Conservation (phyloP, 2,113 vertebrate species). For the Puma concolor region DNA sequence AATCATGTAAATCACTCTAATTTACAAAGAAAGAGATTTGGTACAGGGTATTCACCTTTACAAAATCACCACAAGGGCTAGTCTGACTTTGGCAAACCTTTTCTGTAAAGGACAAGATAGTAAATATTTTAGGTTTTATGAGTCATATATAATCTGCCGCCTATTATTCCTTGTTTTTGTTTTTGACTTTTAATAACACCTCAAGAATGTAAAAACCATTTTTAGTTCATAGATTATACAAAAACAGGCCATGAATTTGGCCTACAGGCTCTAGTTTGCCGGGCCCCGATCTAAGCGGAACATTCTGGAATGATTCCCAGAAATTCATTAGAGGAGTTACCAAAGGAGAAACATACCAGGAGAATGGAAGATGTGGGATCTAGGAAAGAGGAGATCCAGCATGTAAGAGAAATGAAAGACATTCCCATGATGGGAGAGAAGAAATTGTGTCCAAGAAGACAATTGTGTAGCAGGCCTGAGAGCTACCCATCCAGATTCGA, state of each 20-base stretch:
- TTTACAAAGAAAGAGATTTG: neutral
- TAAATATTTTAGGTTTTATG: neutral
- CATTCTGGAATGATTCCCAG: slow-evolving; percentile 23
- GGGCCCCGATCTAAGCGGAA: neutral
- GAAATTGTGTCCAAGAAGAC: neutral
- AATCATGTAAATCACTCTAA: neutral
- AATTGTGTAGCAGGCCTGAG: neutral
- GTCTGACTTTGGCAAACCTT: neutral
- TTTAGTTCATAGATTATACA: neutral
- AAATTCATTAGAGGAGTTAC: slow-evolving; percentile 1
- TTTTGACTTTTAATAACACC: neutral
- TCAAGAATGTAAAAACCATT: neutral
- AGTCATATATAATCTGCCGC: neutral
- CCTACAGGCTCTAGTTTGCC: neutral
- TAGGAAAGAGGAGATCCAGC: neutral
- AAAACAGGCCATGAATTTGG: neutral
- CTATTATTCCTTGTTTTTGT: neutral
- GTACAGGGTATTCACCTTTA: neutral
- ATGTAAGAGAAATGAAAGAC: neutral
- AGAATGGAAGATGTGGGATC: neutral
- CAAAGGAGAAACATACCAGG: neutral
- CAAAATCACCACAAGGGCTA: neutral
- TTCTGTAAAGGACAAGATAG: neutral
- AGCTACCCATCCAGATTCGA: neutral
- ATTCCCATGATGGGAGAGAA: neutral